phyloP scores from a whole-genome alignment of 2,888 invertebrate genomes.

The Parelbella ahira region DNA sequence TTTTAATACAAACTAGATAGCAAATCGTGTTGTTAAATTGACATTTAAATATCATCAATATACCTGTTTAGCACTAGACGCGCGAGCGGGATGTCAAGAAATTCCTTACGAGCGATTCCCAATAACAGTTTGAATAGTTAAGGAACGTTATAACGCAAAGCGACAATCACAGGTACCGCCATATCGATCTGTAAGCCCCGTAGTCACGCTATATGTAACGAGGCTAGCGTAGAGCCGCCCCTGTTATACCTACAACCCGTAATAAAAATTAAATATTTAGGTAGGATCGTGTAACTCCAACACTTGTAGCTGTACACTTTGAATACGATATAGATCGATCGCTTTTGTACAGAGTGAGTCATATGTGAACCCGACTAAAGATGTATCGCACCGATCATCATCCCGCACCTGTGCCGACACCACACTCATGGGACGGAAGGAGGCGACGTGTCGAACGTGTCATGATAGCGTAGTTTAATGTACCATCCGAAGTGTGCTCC shows the following conservation, averaged over 20 bases:
- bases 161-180: constrained; percentile 26
- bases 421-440: no score
- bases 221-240: constrained; percentile 25
- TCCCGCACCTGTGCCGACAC: constrained; percentile 38
- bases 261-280: constrained; percentile 23
- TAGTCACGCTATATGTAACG: constrained; percentile 25
- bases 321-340: constrained; percentile 18
- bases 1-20: no score
- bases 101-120: constrained; percentile 18
- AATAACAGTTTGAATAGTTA: constrained; percentile 25
- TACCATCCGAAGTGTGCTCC: constrained; percentile 18
- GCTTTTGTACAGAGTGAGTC: constrained; percentile 26
- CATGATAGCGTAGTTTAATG: constrained; percentile 19
- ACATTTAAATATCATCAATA: constrained; percentile 18
- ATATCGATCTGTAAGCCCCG: constrained; percentile 25
- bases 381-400: constrained; percentile 31
- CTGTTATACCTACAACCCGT: constrained; percentile 20
- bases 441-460: no score
- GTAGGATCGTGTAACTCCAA: constrained; percentile 19
- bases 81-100: constrained; percentile 21
- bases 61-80: constrained; percentile 22
- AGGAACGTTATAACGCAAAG: constrained; percentile 25
- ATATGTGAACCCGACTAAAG: constrained; percentile 12
- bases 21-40: constrained; percentile 1
- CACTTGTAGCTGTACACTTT: constrained; percentile 24